phyloP scores from a whole-genome alignment of 2,113 vertebrate genomes.

The Leptobrachium leishanense region DNA sequence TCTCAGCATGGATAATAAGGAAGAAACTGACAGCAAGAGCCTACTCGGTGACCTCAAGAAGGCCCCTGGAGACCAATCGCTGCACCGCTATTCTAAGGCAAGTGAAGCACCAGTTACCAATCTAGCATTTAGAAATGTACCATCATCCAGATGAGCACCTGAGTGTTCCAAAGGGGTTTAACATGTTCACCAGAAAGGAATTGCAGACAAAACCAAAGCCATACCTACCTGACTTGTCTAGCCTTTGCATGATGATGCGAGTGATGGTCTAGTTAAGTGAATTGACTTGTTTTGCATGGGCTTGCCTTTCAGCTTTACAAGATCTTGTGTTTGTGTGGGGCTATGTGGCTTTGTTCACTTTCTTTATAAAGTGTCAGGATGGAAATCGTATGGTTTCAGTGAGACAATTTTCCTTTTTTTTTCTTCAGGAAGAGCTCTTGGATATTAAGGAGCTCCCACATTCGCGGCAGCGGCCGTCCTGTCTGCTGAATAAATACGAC shows the following conservation, averaged over 20 bases:
- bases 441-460: conserved; percentile 90
- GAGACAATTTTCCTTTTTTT: conserved; percentile 1
- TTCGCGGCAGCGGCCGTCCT: conserved; percentile 91
- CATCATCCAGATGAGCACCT: too few species aligned
- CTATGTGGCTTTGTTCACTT: not conserved
- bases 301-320: too few species aligned
- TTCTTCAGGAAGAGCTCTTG: conserved; percentile 85
- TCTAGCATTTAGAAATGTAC: too few species aligned
- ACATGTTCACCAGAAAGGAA: too few species aligned
- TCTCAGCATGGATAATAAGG: conserved; percentile 80
- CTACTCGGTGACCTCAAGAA: conserved; percentile 69
- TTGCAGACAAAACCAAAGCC: too few species aligned
- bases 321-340: not conserved
- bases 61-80: conserved; percentile 58
- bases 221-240: too few species aligned
- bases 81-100: conserved; percentile 91
- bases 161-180: too few species aligned
- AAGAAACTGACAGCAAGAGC: conserved; percentile 77
- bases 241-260: too few species aligned
- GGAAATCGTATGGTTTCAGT: too few species aligned
- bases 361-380: not conserved
- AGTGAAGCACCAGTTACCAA: not conserved
- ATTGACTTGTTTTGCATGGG: too few species aligned
- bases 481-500: conserved; percentile 95
- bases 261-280: too few species aligned